Evolutionary conservation across 2,113 vertebrate genomes (phyloP).

Genomic region (Pionites leucogaster): DNA sequence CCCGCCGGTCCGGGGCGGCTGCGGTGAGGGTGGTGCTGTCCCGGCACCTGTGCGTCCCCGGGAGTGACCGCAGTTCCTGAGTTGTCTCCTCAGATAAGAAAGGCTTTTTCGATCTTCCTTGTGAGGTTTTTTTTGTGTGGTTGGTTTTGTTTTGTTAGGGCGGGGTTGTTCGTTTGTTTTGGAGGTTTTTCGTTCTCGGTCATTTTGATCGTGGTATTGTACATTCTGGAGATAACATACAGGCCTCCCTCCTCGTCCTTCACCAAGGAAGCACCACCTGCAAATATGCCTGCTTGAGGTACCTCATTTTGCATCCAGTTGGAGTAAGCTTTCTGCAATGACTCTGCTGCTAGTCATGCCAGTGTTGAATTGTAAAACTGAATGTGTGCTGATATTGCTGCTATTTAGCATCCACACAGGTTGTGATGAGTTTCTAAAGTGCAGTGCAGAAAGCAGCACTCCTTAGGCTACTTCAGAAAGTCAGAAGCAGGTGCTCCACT

Average conservation of each 20-base stretch:
- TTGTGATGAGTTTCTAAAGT: neutral
- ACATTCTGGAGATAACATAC: neutral
- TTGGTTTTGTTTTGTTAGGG: neutral
- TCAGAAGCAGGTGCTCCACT: neutral
- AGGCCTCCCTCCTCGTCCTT: neutral
- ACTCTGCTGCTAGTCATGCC: neutral
- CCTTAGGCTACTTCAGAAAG: neutral
- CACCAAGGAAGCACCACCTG: neutral
- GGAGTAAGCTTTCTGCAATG: neutral
- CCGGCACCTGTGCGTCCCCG: neutral
- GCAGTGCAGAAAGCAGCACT: neutral
- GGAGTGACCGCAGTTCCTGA: neutral
- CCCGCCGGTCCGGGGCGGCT: neutral
- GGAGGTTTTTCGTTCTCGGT: no score
- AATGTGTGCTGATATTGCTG: neutral
- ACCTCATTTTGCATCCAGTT: neutral
- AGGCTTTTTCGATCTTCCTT: neutral
- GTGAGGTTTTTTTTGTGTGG: neutral
- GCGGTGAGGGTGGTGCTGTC: neutral
- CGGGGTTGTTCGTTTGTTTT: neutral
- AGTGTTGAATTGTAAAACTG: neutral
- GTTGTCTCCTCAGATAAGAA: neutral
- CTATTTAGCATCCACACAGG: neutral
- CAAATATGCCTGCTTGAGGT: neutral
- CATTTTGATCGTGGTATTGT: neutral